Percentiles rank a stretch among this genome's conserved stretches.
phyloP scores from a whole-genome alignment of 1,140 invertebrate species.

The Cydia pomonella region DNA sequence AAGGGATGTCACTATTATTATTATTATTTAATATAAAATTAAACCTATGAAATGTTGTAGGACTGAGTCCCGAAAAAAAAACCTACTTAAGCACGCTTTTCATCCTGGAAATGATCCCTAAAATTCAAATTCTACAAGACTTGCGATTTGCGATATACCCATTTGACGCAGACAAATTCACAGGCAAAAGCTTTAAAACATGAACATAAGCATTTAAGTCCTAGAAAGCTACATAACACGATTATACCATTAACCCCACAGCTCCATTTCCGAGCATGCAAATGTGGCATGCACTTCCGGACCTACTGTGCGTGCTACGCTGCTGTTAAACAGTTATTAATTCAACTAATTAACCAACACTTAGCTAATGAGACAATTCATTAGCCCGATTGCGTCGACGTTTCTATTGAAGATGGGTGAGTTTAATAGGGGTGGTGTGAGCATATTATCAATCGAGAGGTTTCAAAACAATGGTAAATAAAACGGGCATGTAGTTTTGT shows the following conservation, averaged over 20 bases:
- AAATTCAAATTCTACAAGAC: no score
- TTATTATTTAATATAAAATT: no score
- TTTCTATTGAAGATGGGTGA: not conserved
- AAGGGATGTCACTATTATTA: no score
- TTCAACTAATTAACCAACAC: constrained; percentile 6
- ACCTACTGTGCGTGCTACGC: not conserved
- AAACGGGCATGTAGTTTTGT: no score
- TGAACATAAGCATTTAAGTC: not conserved
- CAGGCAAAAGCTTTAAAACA: not conserved
- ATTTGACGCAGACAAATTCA: no score
- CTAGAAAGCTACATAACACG: not conserved
- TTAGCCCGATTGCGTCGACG: not conserved
- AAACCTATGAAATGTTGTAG: no score
- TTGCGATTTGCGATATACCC: no score
- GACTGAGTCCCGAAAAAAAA: no score
- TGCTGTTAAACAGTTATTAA: not conserved
- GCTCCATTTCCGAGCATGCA: not conserved
- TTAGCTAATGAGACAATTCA: constrained; percentile 13
- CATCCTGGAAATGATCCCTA: no score
- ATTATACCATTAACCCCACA: not conserved
- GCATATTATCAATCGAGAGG: no score
- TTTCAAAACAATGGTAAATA: no score
- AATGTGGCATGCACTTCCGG: not conserved
- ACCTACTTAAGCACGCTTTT: no score
- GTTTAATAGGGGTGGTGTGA: not conserved